These are phyloP conservation scores for Tenebrio molitor DNA, from an alignment of 1,140 invertebrate genomes.

Conservation along the genomic window DNA sequence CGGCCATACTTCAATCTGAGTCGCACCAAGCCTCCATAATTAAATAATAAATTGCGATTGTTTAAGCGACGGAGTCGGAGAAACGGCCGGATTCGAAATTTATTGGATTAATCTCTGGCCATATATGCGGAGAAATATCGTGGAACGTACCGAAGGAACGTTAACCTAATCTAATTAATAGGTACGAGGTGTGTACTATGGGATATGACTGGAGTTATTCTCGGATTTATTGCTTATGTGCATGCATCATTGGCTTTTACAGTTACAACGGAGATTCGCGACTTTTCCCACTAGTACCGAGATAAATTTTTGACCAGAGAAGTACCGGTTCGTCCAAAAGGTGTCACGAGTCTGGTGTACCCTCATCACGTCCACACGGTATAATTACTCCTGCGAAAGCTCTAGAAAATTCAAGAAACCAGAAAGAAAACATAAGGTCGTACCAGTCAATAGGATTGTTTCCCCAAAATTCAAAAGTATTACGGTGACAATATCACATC, in stretches of 20 bases:
- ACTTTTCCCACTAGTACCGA: no score
- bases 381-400: no score
- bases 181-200: conserved; percentile 33
- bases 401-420: no score
- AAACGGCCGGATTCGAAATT: conserved; percentile 2
- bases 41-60: conserved; percentile 40
- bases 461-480: no score
- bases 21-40: conserved; percentile 38
- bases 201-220: conserved; percentile 21
- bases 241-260: conserved; percentile 12
- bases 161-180: conserved; percentile 39
- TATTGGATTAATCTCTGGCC: conserved; percentile 32
- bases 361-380: no score
- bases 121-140: conserved; percentile 32
- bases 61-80: conserved; percentile 14
- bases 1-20: conserved; percentile 3
- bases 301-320: no score
- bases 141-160: conserved; percentile 25
- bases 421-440: no score
- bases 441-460: no score
- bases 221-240: conserved; percentile 18
- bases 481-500: no score
- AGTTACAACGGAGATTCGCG: no score
- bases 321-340: no score
- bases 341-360: no score